Percentiles rank a stretch among this genome's conserved stretches.
Conservation (phyloP, 92 coral and sea anemone genomes). For the Porites rus region DNA sequence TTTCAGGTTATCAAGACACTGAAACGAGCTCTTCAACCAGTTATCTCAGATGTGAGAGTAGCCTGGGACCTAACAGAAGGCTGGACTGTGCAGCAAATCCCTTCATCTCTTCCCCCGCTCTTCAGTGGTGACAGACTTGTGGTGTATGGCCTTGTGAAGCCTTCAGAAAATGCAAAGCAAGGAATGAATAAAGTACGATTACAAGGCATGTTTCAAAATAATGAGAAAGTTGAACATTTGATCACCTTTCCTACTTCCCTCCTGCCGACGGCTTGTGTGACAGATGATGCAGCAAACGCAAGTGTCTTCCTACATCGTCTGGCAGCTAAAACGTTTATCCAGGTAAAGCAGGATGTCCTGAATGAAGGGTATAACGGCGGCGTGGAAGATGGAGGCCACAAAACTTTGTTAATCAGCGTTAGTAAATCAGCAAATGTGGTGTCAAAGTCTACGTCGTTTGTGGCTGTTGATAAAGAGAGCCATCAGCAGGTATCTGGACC, state of each 20-base stretch:
- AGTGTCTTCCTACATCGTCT: slow-evolving; percentile 63
- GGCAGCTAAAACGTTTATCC: slow-evolving; percentile 79
- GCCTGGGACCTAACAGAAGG: slow-evolving; percentile 77
- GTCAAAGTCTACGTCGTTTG: slow-evolving; percentile 79
- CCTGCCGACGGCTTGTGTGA: background rate
- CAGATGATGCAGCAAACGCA: slow-evolving; percentile 10
- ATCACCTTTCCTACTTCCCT: slow-evolving; percentile 12
- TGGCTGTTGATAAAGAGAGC: slow-evolving; percentile 80
- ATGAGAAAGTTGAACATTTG: background rate
- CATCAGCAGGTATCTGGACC: slow-evolving; percentile 56
- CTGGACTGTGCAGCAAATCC: slow-evolving; percentile 65
- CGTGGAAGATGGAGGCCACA: slow-evolving; percentile 7
- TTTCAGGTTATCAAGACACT: slow-evolving; percentile 79
- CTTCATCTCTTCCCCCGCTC: slow-evolving; percentile 65
- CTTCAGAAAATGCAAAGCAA: slow-evolving; percentile 14
- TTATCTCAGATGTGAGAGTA: slow-evolving; percentile 62
- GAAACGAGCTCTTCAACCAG: slow-evolving; percentile 87
- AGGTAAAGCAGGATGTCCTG: slow-evolving; percentile 58
- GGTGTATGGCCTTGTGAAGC: slow-evolving; percentile 34
- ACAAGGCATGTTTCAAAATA: background rate
- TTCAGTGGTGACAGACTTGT: slow-evolving; percentile 69
- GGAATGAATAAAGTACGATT: slow-evolving; percentile 2
- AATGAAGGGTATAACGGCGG: slow-evolving; percentile 10
- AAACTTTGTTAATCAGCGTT: slow-evolving; percentile 52
- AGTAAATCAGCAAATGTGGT: slow-evolving; percentile 81